phyloP scores from a whole-genome alignment of 2,888 invertebrate species.

The Eilema caniola region DNA sequence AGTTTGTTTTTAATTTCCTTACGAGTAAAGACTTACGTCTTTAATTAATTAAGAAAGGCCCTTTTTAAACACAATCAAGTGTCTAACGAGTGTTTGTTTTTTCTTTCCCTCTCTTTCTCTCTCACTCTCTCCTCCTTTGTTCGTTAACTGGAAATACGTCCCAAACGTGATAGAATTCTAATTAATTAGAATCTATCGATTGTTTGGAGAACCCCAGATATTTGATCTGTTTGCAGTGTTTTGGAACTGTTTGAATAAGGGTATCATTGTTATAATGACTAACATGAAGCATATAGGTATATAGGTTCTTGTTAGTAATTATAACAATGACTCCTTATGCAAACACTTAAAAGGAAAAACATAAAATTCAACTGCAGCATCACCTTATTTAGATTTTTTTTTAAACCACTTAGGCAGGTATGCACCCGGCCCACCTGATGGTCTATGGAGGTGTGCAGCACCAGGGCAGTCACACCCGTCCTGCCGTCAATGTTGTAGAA shows the following conservation, averaged over 20 bases:
- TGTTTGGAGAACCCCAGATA: slow-evolving; percentile 14
- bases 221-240: neutral
- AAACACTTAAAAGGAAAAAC: too few species aligned
- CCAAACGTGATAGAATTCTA: slow-evolving; percentile 51
- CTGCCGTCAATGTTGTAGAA: too few species aligned
- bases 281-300: too few species aligned
- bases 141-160: slow-evolving; percentile 42
- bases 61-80: slow-evolving; percentile 64
- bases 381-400: too few species aligned
- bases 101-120: slow-evolving; percentile 34
- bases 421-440: too few species aligned
- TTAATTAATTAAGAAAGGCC: slow-evolving; percentile 68
- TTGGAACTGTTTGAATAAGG: neutral
- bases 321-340: too few species aligned
- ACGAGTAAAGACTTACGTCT: slow-evolving; percentile 65
- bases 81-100: slow-evolving; percentile 65
- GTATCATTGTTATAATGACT: neutral
- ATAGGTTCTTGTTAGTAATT: too few species aligned
- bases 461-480: too few species aligned
- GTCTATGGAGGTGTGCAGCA: too few species aligned
- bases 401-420: too few species aligned
- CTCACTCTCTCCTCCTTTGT: slow-evolving; percentile 16
- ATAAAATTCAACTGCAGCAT: too few species aligned
- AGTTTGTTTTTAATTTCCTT: slow-evolving; percentile 65
- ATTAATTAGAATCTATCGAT: slow-evolving; percentile 53